These are phyloP conservation scores for Aphelenchoides bicaudatus DNA, from an alignment of 2,888 invertebrate genomes.

Conservation along the genomic window DNA sequence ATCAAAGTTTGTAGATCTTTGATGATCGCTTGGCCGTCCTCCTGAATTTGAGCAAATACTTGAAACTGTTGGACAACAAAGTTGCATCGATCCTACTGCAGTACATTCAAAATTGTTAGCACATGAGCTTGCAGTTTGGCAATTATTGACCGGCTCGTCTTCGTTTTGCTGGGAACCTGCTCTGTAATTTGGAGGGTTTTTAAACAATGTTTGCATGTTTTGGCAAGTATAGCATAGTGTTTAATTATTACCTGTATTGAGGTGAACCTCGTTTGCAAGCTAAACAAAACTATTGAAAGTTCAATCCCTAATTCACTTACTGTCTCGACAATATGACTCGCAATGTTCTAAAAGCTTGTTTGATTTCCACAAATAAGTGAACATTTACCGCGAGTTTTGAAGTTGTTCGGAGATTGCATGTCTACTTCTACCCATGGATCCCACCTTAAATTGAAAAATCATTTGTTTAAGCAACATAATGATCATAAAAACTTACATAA, in stretches of 20 bases:
- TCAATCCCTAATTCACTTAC: constrained; percentile 37
- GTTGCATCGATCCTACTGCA: constrained; percentile 54
- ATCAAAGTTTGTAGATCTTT: constrained; percentile 51
- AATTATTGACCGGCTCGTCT: constrained; percentile 57
- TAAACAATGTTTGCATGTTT: too few relatives aligned
- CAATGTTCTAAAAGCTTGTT: constrained; percentile 46
- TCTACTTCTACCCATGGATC: constrained; percentile 60
- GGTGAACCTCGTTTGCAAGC: constrained; percentile 58
- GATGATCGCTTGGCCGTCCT: constrained; percentile 47
- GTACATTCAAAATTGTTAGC: constrained; percentile 57
- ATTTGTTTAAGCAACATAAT: too few relatives aligned
- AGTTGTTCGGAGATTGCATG: constrained; percentile 59
- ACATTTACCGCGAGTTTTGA: too few relatives aligned
- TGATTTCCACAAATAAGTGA: too few relatives aligned
- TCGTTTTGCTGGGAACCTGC: constrained; percentile 50
- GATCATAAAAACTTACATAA: too few relatives aligned
- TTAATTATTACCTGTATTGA: too few relatives aligned
- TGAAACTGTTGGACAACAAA: constrained; percentile 56
- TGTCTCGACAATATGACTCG: constrained; percentile 58
- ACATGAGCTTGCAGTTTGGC: constrained; percentile 55
- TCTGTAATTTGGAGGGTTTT: constrained; percentile 59
- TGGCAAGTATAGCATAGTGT: too few relatives aligned
- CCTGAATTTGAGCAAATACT: constrained; percentile 50
- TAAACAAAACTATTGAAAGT: constrained; percentile 30
- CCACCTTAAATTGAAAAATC: too few relatives aligned